Percentiles rank a stretch among this genome's conserved stretches.
Conservation (phyloP, 2,888 invertebrate species). For the Neria commutata region DNA sequence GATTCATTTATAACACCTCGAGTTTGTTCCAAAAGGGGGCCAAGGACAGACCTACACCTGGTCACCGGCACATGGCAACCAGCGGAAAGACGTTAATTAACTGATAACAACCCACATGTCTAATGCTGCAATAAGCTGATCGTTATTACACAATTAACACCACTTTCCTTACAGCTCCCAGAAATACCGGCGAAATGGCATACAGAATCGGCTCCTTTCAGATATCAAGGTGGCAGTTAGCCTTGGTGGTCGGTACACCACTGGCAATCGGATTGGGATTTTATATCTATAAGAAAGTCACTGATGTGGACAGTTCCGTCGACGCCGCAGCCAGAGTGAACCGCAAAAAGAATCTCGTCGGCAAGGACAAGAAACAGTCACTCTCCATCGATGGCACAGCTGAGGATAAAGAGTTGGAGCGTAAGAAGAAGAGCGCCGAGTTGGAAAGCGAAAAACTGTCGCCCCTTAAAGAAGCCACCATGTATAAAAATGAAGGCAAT, state of each 20-base stretch:
- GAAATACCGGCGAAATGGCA: conserved; percentile 33
- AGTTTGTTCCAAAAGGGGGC: no score
- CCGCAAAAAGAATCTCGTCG: conserved; percentile 62
- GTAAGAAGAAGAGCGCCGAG: conserved; percentile 50
- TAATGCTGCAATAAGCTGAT: no score
- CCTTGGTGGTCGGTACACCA: conserved; percentile 81
- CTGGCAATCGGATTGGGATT: conserved; percentile 82
- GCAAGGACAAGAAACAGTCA: conserved; percentile 65
- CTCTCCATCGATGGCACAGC: conserved; percentile 66
- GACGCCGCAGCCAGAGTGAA: conserved; percentile 5
- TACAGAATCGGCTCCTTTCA: conserved; percentile 49
- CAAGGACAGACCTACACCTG: no score
- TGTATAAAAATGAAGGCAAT: conserved; percentile 89
- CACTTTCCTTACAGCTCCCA: no score
- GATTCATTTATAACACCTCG: no score
- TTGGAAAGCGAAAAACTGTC: conserved; percentile 59
- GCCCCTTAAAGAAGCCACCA: conserved; percentile 76
- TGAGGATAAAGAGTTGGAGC: conserved; percentile 63
- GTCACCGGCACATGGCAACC: no score
- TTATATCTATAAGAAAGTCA: conserved; percentile 61
- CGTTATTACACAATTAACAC: no score
- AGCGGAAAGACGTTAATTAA: no score
- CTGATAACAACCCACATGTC: no score
- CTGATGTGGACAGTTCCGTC: neutral
- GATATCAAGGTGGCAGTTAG: conserved; percentile 82